Evolutionary conservation across 2,888 invertebrate genomes (phyloP).

Genomic region (Drosophila birchii): DNA sequence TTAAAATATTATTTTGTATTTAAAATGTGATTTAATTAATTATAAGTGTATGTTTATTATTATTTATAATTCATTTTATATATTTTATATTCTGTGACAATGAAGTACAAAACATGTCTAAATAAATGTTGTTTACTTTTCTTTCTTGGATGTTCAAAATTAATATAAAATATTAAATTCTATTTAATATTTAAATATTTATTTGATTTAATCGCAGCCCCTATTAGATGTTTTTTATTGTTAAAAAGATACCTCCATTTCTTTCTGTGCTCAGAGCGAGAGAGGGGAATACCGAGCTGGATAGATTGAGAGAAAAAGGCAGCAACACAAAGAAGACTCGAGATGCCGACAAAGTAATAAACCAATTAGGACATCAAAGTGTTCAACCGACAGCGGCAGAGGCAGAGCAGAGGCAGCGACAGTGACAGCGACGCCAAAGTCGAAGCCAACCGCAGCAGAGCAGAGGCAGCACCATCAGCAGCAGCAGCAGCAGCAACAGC

Average conservation of each 20-base stretch:
- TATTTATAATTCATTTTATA: background rate
- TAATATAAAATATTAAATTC: background rate
- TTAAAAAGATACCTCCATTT: background rate
- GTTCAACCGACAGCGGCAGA: conserved; percentile 79
- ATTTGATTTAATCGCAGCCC: too few species aligned
- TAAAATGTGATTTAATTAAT: background rate
- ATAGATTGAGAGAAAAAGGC: conserved; percentile 46
- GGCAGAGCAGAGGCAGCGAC: conserved; percentile 35
- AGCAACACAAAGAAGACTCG: conserved; percentile 72
- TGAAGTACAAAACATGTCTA: background rate
- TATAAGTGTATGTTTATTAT: background rate
- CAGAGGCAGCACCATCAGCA: conserved; percentile 2
- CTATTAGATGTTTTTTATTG: too few species aligned
- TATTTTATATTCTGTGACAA: background rate
- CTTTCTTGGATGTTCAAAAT: too few species aligned
- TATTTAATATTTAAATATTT: background rate
- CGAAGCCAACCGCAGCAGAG: conserved; percentile 21
- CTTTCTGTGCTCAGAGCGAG: conserved; percentile 5
- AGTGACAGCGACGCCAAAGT: conserved; percentile 18
- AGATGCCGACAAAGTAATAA: conserved; percentile 84
- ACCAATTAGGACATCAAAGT: conserved; percentile 84
- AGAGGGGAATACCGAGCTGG: conserved; percentile 24
- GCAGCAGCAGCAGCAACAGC: conserved; percentile 17
- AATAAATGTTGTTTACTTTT: background rate
- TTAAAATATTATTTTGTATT: background rate